These are phyloP conservation scores for Diprion similis DNA, from an alignment of 1,140 invertebrate species.

Conservation along the genomic window DNA sequence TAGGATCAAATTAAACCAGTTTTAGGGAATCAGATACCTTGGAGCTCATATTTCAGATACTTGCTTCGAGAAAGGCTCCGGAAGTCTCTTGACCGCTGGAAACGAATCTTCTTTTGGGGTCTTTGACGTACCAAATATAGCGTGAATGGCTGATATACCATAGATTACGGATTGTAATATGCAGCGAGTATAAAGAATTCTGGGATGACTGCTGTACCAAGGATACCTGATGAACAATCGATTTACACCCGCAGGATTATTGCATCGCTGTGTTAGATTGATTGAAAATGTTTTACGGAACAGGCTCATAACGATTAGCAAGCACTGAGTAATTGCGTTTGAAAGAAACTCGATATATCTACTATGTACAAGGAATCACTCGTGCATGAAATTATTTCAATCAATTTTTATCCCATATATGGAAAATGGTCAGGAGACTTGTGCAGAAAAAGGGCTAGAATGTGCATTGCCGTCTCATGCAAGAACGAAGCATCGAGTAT, in stretches of 20 bases:
- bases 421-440: background rate
- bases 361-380: background rate
- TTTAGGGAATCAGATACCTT: no score
- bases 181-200: no score
- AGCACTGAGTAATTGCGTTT: background rate
- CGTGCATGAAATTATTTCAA: background rate
- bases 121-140: no score
- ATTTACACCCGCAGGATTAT: background rate
- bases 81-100: no score
- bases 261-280: background rate
- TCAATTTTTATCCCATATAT: background rate
- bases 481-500: background rate
- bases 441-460: background rate
- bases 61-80: no score
- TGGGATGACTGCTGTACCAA: background rate
- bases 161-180: no score
- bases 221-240: background rate
- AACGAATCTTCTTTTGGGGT: no score
- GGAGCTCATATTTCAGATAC: no score
- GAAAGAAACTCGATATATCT: background rate
- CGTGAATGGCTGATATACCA: no score
- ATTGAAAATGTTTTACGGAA: background rate
- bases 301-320: background rate
- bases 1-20: no score
- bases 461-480: background rate